A percentile compares a stretch with the other conserved stretches of the same genome.
Conservation (phyloP, 2,113 vertebrate species). For the Chionis minor region DNA sequence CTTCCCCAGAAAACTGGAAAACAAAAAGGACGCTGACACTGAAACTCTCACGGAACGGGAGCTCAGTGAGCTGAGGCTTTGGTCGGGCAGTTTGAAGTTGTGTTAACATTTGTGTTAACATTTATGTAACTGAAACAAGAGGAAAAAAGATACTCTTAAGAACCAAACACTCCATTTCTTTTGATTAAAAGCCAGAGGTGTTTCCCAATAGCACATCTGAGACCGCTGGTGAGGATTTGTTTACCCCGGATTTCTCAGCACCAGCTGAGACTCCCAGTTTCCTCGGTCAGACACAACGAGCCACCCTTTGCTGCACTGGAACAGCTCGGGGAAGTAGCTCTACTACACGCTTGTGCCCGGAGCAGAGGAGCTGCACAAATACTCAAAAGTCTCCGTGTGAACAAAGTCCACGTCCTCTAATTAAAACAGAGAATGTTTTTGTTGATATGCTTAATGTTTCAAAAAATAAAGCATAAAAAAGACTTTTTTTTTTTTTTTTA, state of each 20-base stretch:
- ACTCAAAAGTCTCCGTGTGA: background rate
- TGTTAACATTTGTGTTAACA: background rate
- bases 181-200: background rate
- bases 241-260: background rate
- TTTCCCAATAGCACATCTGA: background rate
- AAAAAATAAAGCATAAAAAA: background rate
- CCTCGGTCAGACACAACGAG: background rate
- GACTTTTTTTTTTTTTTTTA: background rate
- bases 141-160: background rate
- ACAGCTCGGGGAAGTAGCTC: background rate
- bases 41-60: background rate
- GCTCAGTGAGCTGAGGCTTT: background rate
- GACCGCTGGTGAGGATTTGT: background rate
- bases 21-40: background rate
- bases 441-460: background rate
- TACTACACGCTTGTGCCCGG: background rate
- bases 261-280: background rate
- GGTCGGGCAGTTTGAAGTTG: background rate
- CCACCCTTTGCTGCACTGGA: background rate
- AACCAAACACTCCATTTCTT: background rate
- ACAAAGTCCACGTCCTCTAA: background rate
- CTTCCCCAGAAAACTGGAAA: background rate
- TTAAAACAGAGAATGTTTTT: background rate
- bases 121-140: constrained; percentile 1
- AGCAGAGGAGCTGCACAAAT: background rate